Base-by-base conservation (phyloP, 2,797 vertebrate genomes). In the Falco columbarius region DNA sequence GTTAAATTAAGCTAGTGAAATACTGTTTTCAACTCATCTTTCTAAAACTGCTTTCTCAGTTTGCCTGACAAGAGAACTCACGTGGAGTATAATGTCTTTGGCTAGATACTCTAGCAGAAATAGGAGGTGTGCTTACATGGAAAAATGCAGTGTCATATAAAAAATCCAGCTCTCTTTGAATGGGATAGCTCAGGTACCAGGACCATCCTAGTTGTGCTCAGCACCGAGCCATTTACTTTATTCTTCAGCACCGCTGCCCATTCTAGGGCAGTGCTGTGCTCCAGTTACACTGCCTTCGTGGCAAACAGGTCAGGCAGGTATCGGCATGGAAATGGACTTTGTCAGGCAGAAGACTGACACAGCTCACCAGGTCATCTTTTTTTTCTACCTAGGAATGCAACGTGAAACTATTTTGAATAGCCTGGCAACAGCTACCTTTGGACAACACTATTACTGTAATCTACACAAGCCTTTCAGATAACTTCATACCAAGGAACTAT, bases 51-150 rank as follows among this genome's bases (percentile, higher is more conserved):
- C 67, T 72, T 75, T 65, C 59, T 83, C 40, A 15, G 46, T 62
- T 62, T 87, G 38, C n/a, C 59, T 71, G 67, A 49, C 19, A 74
- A 91, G 24, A 58, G 40, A 77, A 56, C 4, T 0, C 0, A 11
- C 0, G 3, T 26, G 16, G 20, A 58, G 8, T 38, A 52, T 15
- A 32, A 27, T 2, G 16, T 68, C 62, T 91, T 61, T 7, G 12
- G 49, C 24, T 38, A 40, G 19, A 66, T 5, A 24, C 4, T 71
- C 61, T 18, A 21, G 44, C 51, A 81, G 32, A 77, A 76, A 67
- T 3, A 40, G 0, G 0, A 79, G 29, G 29, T 47, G n/a, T 13
- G 30, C n/a, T 65, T 38, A 40, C 16, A 30, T 2, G 56, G 47
- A 86, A 73, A 46, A n/a, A 32, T 3, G 18, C 4, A 34, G 23